A percentile compares a stretch with the other conserved stretches of the same genome.
These are phyloP conservation scores for Halocynthia roretzi DNA, from an alignment of 23 tunicate species.

Conservation along the genomic window DNA sequence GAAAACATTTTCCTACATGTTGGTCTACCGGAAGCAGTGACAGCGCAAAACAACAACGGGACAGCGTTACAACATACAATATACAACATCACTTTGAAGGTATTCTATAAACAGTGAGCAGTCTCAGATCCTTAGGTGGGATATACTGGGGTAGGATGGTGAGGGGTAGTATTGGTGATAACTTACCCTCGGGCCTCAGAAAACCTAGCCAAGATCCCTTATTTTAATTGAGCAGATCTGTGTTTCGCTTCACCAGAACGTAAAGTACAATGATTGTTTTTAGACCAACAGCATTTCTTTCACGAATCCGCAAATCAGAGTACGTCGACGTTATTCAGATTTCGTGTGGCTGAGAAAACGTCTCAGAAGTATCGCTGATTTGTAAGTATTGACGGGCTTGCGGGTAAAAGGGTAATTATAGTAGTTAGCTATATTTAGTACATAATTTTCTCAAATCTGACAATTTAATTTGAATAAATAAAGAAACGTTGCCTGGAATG, in stretches of 20 bases:
- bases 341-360: constrained; percentile 21
- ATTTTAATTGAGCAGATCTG: not conserved
- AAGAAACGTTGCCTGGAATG: too few relatives aligned
- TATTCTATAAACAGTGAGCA: too few relatives aligned
- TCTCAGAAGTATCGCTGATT: constrained; percentile 1
- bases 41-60: too few relatives aligned
- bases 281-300: constrained; percentile 29
- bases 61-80: too few relatives aligned
- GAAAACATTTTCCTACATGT: too few relatives aligned
- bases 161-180: too few relatives aligned
- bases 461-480: not conserved
- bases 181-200: too few relatives aligned
- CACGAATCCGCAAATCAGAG: constrained; percentile 7
- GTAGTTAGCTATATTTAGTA: not conserved
- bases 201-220: too few relatives aligned
- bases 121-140: too few relatives aligned
- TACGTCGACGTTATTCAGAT: constrained; percentile 12
- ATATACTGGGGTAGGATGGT: too few relatives aligned
- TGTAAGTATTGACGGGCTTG: not conserved
- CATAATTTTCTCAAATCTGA: not conserved
- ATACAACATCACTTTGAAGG: too few relatives aligned
- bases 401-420: not conserved
- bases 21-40: too few relatives aligned
- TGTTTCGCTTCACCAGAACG: not conserved
- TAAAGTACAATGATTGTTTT: not conserved